Evolutionary conservation across 2,797 vertebrate genomes (phyloP).

Genomic region (Intellagama lesueurii): DNA sequence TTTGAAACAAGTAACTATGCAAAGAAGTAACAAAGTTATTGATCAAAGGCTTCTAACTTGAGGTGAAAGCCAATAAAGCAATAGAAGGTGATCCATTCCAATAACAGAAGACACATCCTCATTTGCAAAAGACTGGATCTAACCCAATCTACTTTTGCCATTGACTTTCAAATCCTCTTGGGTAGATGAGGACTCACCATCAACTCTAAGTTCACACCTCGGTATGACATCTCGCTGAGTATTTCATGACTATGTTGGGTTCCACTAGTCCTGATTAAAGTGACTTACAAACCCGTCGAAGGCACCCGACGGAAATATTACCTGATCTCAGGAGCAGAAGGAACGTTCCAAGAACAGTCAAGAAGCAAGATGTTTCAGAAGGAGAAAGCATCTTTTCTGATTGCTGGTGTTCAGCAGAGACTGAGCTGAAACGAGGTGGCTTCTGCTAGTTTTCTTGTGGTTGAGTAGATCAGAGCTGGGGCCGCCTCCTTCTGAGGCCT

Average conservation of each 20-base stretch:
- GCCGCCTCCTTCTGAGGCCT: neutral
- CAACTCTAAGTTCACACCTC: neutral
- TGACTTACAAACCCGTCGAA: neutral
- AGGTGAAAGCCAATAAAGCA: too few relatives aligned
- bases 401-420: neutral
- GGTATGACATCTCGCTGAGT: neutral
- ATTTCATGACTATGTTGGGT: too few relatives aligned
- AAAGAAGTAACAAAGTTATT: too few relatives aligned
- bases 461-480: neutral
- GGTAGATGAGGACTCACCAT: neutral
- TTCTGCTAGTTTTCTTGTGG: neutral
- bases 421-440: neutral
- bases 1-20: too few relatives aligned
- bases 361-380: neutral
- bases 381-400: neutral
- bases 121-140: too few relatives aligned
- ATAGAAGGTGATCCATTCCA: too few relatives aligned
- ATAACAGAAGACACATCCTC: too few relatives aligned
- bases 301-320: neutral
- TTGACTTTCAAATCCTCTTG: too few relatives aligned
- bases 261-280: neutral
- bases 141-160: too few relatives aligned
- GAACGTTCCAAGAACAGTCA: neutral
- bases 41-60: too few relatives aligned
- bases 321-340: neutral